Conservation (phyloP, 1,140 invertebrate species). For the Phymastichus coffea region DNA sequence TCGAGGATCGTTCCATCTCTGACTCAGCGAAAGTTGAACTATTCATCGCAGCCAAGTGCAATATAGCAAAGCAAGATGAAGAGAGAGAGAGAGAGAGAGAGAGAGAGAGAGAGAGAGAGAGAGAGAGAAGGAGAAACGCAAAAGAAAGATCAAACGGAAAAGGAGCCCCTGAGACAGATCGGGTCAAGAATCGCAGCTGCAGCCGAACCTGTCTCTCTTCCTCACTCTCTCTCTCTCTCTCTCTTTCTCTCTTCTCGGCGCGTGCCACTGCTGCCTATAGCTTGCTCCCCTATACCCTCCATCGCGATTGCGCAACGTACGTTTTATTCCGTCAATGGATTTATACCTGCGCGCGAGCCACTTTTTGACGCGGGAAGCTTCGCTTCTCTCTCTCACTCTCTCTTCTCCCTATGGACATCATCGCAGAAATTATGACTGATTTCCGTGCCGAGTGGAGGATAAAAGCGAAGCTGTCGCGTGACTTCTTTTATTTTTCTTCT, state of each 20-base stretch:
- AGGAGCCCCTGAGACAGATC: constrained; percentile 39
- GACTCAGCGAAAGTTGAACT: too few species aligned
- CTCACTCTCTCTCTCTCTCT: too few species aligned
- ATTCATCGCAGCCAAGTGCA: too few species aligned
- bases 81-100: neutral
- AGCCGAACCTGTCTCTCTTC: constrained; percentile 21
- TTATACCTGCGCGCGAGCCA: constrained; percentile 31
- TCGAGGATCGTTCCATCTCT: too few species aligned
- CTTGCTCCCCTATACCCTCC: constrained; percentile 30
- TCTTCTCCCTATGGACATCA: too few species aligned
- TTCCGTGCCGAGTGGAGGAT: neutral
- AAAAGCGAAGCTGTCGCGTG: neutral
- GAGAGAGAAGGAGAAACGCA: too few species aligned
- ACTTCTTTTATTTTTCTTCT: neutral
- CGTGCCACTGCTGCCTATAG: constrained; percentile 38
- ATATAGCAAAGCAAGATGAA: too few species aligned
- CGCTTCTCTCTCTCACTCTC: too few species aligned
- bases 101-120: neutral
- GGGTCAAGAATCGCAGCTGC: constrained; percentile 41
- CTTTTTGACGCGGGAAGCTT: constrained; percentile 15
- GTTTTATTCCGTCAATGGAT: constrained; percentile 31
- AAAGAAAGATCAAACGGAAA: too few species aligned
- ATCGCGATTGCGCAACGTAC: constrained; percentile 42
- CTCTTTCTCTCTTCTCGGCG: constrained; percentile 33
- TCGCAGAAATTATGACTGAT: constrained; percentile 12